Conservation (phyloP, 2,797 vertebrate genomes). For the Tokudaia muenninki region DNA sequence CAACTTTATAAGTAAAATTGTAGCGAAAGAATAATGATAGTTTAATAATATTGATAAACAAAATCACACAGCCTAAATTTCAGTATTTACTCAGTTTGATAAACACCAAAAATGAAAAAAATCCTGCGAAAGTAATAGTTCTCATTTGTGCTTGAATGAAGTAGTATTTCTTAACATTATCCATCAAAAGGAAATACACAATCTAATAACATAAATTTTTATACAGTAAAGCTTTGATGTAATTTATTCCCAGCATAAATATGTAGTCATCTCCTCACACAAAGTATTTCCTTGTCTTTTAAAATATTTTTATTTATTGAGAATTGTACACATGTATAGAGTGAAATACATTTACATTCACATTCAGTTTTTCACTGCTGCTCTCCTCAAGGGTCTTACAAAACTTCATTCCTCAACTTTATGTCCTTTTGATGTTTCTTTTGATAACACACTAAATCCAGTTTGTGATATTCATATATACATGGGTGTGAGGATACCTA, state of each 20-base stretch:
- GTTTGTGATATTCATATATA: too few species aligned
- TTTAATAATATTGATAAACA: not conserved
- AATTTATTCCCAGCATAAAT: conserved; percentile 22
- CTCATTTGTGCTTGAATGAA: conserved; percentile 16
- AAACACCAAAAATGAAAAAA: conserved; percentile 42
- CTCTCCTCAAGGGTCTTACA: not conserved
- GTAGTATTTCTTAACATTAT: conserved; percentile 35
- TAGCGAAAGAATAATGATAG: not conserved
- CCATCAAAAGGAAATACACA: conserved; percentile 40
- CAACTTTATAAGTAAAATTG: not conserved
- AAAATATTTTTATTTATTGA: not conserved
- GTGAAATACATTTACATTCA: not conserved
- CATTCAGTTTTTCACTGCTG: not conserved
- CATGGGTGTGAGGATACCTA: not conserved
- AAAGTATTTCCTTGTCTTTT: not conserved
- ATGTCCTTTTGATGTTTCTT: not conserved
- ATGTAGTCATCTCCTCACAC: not conserved
- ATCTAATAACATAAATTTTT: conserved; percentile 58
- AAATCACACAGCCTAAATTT: conserved; percentile 11
- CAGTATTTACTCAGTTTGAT: conserved; percentile 23
- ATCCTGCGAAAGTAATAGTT: not conserved
- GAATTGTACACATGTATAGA: not conserved
- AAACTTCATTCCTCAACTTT: not conserved
- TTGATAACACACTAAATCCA: not conserved
- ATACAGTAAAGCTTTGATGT: not conserved